These are phyloP conservation scores for Catalaphyllia jardinei DNA, from an alignment of 64 coral and sea anemone genomes.

Conservation along the genomic window DNA sequence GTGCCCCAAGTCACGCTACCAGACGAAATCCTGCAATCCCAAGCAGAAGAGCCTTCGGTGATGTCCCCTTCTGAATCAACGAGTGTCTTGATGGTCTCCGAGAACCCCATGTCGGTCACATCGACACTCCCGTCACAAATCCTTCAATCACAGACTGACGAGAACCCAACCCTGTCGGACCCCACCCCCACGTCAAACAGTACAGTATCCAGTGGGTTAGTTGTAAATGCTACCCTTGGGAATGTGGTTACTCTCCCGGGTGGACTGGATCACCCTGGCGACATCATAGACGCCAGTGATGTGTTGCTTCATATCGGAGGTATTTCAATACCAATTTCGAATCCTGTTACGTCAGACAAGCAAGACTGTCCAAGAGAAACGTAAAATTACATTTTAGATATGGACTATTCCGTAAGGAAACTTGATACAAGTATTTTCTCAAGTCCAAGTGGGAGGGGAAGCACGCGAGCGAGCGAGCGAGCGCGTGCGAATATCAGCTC, in stretches of 20 bases:
- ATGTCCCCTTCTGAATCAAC: slow-evolving; percentile 37
- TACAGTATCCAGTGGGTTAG: not conserved
- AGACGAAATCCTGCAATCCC: slow-evolving; percentile 68
- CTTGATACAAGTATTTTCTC: no score
- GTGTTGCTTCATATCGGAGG: not conserved
- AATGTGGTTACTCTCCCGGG: slow-evolving; percentile 7
- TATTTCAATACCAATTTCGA: not conserved
- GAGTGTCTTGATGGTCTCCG: slow-evolving; percentile 27
- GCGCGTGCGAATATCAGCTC: no score
- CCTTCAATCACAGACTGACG: slow-evolving; percentile 17
- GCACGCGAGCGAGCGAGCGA: no score
- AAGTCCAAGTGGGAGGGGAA: no score
- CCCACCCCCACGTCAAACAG: not conserved
- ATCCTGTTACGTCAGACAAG: not conserved
- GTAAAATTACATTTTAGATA: not conserved
- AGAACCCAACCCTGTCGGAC: not conserved
- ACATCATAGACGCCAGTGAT: not conserved
- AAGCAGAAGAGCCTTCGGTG: slow-evolving; percentile 54
- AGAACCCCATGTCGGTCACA: slow-evolving; percentile 23
- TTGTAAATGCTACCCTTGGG: not conserved
- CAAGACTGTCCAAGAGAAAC: not conserved
- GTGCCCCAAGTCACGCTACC: slow-evolving; percentile 63
- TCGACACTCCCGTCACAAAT: slow-evolving; percentile 11
- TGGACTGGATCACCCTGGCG: not conserved
- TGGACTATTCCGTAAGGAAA: not conserved